phyloP scores from a whole-genome alignment of 2,113 vertebrate genomes.

The Indicator indicator region DNA sequence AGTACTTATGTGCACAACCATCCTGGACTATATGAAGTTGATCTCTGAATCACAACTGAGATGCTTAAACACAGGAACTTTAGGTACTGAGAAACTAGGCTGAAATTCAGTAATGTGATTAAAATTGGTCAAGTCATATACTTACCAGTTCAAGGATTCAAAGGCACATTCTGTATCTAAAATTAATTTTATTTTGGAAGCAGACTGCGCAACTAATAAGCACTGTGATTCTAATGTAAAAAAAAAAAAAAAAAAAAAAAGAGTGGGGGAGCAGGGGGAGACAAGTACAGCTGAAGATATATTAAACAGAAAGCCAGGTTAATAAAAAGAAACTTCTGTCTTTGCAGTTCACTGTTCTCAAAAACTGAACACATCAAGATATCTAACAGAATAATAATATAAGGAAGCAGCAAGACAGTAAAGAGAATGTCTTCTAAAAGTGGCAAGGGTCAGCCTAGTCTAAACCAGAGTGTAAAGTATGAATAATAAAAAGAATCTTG shows the following conservation, averaged over 20 bases:
- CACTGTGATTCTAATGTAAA: neutral
- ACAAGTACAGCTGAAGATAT: neutral
- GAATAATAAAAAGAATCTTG: conserved; percentile 64
- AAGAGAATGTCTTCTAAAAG: conserved; percentile 43
- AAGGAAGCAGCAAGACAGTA: neutral
- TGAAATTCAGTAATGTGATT: neutral
- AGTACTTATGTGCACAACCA: neutral
- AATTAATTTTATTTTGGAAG: neutral
- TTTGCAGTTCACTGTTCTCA: neutral
- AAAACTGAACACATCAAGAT: neutral
- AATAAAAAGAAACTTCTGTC: neutral
- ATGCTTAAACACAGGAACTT: neutral
- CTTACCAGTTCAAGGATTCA: neutral
- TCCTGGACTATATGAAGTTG: neutral
- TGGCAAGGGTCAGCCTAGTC: conserved; percentile 42
- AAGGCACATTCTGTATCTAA: neutral
- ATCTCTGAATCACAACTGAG: neutral
- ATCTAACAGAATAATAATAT: neutral
- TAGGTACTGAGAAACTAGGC: neutral
- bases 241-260: neutral
- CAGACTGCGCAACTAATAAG: neutral
- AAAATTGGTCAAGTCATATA: neutral
- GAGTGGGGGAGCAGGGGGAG: neutral
- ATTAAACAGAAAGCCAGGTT: neutral
- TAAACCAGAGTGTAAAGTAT: conserved; percentile 53